Conservation (phyloP, 2,888 invertebrate species). For the Ormyrus labotus region DNA sequence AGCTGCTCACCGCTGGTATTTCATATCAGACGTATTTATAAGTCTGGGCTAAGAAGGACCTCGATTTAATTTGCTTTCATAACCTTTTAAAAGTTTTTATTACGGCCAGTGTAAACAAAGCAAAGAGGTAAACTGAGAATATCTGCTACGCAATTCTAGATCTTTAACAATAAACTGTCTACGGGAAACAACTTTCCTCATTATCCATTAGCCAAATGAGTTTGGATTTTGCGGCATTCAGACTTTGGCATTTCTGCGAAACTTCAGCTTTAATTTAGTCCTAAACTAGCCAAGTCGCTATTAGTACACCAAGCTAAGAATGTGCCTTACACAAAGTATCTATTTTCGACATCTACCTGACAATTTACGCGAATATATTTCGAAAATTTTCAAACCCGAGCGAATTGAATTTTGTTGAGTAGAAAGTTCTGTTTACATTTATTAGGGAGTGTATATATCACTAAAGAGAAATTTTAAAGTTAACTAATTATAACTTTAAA, state of each 20-base stretch:
- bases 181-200: constrained; percentile 69
- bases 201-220: constrained; percentile 74
- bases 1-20: too few relatives aligned
- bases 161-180: constrained; percentile 70
- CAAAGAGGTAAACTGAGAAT: neutral
- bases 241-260: constrained; percentile 58
- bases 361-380: too few relatives aligned
- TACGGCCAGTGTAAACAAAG: too few relatives aligned
- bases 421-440: neutral
- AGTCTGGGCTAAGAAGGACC: too few relatives aligned
- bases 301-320: too few relatives aligned
- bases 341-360: too few relatives aligned
- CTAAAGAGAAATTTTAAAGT: neutral
- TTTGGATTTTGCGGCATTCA: constrained; percentile 68
- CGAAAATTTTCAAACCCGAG: neutral
- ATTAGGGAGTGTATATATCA: neutral
- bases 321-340: too few relatives aligned
- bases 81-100: too few relatives aligned
- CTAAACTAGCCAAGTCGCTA: too few relatives aligned
- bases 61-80: too few relatives aligned
- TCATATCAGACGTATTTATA: too few relatives aligned
- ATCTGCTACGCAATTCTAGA: constrained; percentile 35
- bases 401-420: too few relatives aligned
- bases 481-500: constrained; percentile 16
- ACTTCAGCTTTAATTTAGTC: constrained; percentile 58